phyloP scores from a whole-genome alignment of 2,113 vertebrate species.

The Oceanites oceanicus region DNA sequence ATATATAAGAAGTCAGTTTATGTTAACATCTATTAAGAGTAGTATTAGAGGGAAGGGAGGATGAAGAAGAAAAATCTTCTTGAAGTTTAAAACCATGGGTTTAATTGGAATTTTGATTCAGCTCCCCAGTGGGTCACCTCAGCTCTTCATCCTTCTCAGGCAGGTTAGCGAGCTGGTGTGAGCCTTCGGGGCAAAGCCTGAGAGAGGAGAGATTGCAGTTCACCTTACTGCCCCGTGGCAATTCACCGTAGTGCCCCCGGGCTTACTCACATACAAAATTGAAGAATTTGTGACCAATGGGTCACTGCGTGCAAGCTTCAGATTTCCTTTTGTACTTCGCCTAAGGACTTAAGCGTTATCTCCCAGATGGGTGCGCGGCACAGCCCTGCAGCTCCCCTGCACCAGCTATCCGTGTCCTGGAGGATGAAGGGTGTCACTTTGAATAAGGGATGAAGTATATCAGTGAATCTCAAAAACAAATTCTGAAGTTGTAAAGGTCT shows the following conservation, averaged over 20 bases:
- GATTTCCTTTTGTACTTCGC: not conserved
- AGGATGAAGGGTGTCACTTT: not conserved
- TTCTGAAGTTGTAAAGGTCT: not conserved
- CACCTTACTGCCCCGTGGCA: not conserved
- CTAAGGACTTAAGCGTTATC: not conserved
- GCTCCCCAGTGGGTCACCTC: not conserved
- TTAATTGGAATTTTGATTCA: not conserved
- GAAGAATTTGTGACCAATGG: too few species aligned
- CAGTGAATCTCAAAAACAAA: not conserved
- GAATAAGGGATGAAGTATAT: not conserved
- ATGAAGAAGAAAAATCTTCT: not conserved
- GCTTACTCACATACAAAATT: not conserved
- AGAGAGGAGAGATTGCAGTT: not conserved
- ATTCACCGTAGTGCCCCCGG: too few species aligned
- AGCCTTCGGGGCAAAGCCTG: not conserved
- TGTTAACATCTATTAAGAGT: not conserved
- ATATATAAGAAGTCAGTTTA: not conserved
- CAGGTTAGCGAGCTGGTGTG: not conserved
- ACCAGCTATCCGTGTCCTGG: fast-evolving
- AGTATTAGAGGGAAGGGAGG: not conserved
- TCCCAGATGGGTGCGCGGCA: not conserved
- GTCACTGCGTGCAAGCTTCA: not conserved
- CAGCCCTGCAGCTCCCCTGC: not conserved
- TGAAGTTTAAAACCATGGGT: not conserved
- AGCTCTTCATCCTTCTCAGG: too few species aligned